Evolutionary conservation across 2,113 vertebrate genomes (phyloP).

Genomic region (Laterallus jamaicensis): DNA sequence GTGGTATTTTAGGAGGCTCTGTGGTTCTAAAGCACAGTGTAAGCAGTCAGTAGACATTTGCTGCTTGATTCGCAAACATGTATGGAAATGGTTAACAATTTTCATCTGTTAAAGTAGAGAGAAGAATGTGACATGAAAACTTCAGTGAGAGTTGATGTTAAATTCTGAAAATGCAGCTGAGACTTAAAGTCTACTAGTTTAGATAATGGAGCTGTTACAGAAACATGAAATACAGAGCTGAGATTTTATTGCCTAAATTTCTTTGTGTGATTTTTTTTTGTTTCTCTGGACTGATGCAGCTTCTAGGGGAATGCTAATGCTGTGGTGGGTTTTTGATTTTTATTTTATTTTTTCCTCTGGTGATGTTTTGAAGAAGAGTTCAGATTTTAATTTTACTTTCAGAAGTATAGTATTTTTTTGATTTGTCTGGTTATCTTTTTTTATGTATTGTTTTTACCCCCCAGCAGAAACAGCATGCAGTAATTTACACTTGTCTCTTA

Average conservation of each 20-base stretch:
- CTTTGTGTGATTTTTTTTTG: background rate
- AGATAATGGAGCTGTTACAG: background rate
- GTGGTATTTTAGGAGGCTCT: background rate
- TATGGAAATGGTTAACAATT: background rate
- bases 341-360: background rate
- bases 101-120: background rate
- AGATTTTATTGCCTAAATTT: background rate
- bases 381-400: background rate
- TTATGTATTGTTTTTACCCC: background rate
- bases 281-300: background rate
- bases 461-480: background rate
- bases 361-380: background rate
- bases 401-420: background rate
- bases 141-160: background rate
- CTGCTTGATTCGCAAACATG: background rate
- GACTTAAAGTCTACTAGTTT: background rate
- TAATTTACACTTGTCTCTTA: slow-evolving; percentile 3
- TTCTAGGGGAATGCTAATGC: background rate
- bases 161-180: background rate
- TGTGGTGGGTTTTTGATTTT: background rate
- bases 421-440: background rate
- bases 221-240: background rate
- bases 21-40: background rate
- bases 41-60: background rate
- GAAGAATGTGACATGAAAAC: background rate